These are phyloP conservation scores for Azemiops feae DNA, from an alignment of 2,113 vertebrate genomes.

Conservation along the genomic window DNA sequence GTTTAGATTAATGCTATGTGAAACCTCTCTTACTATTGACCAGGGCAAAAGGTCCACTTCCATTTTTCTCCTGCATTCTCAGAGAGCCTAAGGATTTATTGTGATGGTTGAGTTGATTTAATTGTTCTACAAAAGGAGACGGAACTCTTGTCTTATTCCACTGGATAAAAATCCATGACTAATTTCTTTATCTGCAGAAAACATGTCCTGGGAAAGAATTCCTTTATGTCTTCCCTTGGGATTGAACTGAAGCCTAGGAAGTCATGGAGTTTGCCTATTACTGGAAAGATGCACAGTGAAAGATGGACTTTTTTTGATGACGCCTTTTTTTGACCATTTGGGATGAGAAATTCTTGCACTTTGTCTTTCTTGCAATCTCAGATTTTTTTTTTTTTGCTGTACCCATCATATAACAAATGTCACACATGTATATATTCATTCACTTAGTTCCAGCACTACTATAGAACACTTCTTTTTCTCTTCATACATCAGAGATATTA, in stretches of 20 bases:
- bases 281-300: neutral
- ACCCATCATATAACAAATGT: neutral
- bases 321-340: neutral
- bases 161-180: neutral
- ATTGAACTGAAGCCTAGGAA: neutral
- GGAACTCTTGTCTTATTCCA: neutral
- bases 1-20: neutral
- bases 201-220: neutral
- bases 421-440: neutral
- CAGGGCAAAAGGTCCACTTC: neutral
- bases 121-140: neutral
- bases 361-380: neutral
- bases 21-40: neutral
- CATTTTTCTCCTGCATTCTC: neutral
- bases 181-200: neutral
- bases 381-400: neutral
- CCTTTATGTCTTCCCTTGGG: neutral
- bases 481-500: neutral
- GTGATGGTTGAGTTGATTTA: neutral
- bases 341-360: neutral
- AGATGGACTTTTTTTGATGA: neutral
- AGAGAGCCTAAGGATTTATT: neutral
- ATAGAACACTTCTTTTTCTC: neutral
- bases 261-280: neutral
- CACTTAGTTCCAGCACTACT: neutral